These are phyloP conservation scores for Myotis yumanensis DNA, from an alignment of 2,113 vertebrate species.

Conservation along the genomic window DNA sequence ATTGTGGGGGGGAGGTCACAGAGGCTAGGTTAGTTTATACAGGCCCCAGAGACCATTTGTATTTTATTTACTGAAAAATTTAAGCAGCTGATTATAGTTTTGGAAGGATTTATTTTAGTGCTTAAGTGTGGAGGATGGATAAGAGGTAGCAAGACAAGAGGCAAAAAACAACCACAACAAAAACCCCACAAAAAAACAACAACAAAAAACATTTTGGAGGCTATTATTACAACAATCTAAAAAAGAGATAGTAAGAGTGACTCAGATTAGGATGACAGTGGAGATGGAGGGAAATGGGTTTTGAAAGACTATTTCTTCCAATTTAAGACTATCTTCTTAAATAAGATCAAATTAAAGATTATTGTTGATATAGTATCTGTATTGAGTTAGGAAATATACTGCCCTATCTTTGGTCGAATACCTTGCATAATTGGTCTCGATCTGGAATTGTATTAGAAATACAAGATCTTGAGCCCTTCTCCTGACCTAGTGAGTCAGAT, in stretches of 20 bases:
- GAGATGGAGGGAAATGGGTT: neutral
- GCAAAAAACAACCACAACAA: neutral
- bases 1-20: neutral
- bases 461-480: neutral
- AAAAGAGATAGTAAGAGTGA: neutral
- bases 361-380: neutral
- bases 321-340: neutral
- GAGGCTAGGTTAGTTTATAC: neutral
- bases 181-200: too few species aligned
- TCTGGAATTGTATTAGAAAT: neutral
- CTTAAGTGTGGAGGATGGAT: neutral
- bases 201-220: neutral
- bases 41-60: neutral
- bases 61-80: neutral
- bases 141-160: neutral
- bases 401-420: neutral
- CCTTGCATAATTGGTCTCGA: neutral
- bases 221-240: neutral
- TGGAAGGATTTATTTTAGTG: neutral
- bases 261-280: neutral
- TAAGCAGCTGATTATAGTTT: neutral
- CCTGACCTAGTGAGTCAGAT: neutral
- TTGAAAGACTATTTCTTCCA: neutral
- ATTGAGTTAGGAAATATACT: neutral
- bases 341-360: neutral